These are phyloP conservation scores for Carassius carassius DNA, from an alignment of 2,113 vertebrate genomes.

Conservation along the genomic window DNA sequence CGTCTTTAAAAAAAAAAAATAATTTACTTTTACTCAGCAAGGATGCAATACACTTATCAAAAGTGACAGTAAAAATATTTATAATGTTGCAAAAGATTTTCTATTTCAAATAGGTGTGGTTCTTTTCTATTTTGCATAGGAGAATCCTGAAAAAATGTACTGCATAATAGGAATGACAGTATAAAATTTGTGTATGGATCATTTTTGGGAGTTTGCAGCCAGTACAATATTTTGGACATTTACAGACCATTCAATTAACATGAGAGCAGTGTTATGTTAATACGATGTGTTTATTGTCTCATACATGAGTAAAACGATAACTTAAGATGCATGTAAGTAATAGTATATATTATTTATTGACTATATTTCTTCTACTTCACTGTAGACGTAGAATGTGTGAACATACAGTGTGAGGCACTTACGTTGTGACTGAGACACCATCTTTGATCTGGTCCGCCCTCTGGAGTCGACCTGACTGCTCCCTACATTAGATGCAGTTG, in stretches of 20 bases:
- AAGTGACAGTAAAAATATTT: not conserved
- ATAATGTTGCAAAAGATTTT: not conserved
- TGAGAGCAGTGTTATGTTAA: not conserved
- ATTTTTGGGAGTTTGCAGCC: not conserved
- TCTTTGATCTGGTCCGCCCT: conserved; percentile 91
- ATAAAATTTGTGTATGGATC: not conserved
- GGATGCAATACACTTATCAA: not conserved
- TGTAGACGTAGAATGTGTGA: not conserved
- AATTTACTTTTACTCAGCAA: not conserved
- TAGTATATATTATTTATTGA: not conserved
- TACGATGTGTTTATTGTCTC: not conserved
- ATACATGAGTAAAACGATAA: not conserved
- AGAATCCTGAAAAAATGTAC: no score
- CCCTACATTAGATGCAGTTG: conserved; percentile 75
- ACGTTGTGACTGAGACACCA: conserved; percentile 98
- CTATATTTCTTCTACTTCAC: not conserved
- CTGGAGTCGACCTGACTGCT: conserved; percentile 87
- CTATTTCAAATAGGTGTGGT: not conserved
- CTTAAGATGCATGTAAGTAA: not conserved
- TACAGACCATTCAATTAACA: not conserved
- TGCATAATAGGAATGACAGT: not conserved
- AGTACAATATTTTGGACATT: not conserved
- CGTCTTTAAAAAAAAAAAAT: no score
- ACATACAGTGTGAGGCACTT: conserved; percentile 68
- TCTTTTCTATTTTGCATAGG: no score